Conservation (phyloP, 2,888 invertebrate genomes). For the Heliconius ethilla region DNA sequence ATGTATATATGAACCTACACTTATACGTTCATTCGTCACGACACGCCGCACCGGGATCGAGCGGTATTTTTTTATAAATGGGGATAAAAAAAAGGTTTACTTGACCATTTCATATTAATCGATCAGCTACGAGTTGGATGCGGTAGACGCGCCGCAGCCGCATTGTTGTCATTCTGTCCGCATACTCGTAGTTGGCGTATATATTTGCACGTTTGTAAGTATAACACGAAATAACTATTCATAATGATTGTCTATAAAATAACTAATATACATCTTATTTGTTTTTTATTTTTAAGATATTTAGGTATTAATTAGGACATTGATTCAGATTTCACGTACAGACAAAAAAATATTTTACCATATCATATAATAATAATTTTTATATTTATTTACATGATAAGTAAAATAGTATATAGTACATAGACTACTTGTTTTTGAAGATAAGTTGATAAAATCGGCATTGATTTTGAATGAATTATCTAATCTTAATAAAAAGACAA, state of each 20-base stretch:
- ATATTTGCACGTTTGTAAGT: background rate
- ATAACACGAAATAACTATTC: background rate
- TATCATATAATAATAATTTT: too few relatives aligned
- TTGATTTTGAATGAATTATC: background rate
- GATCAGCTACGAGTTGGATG: conserved; percentile 16
- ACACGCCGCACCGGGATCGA: conserved; percentile 12
- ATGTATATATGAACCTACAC: background rate
- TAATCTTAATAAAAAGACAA: background rate
- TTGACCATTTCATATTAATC: conserved; percentile 20
- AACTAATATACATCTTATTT: background rate
- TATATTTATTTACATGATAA: background rate
- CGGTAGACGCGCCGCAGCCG: conserved; percentile 7
- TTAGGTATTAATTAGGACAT: background rate
- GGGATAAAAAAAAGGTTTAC: conserved; percentile 11
- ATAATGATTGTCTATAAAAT: too few relatives aligned
- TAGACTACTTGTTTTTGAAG: background rate
- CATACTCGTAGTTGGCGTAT: background rate
- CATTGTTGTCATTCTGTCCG: conserved; percentile 13
- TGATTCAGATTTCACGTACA: background rate
- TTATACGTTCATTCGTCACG: conserved; percentile 13
- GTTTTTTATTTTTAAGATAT: background rate
- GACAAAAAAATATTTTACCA: too few relatives aligned
- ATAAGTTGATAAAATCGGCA: background rate
- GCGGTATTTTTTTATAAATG: conserved; percentile 14
- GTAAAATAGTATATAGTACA: background rate